Conservation (phyloP, 2,113 vertebrate genomes). For the Micromys minutus region DNA sequence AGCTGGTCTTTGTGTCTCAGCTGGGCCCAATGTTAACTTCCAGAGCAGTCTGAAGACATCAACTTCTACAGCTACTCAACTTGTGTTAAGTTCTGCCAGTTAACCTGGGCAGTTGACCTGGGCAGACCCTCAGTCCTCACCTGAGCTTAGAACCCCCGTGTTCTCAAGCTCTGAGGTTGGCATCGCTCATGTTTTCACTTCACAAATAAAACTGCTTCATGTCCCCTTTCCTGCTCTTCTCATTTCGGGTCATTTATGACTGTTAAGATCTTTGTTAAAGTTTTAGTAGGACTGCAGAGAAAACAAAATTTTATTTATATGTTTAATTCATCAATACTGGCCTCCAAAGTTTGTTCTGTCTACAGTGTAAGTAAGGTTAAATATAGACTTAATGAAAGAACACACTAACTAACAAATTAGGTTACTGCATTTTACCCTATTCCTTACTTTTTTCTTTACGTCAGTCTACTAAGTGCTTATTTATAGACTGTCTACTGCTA, state of each 20-base stretch:
- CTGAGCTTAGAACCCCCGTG: background rate
- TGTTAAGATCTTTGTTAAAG: background rate
- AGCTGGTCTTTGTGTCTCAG: background rate
- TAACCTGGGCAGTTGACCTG: background rate
- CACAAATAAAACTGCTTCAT: background rate
- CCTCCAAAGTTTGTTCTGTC: background rate
- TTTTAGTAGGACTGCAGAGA: background rate
- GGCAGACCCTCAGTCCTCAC: background rate
- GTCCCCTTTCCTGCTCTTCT: background rate
- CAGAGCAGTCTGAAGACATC: background rate
- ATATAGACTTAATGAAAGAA: background rate
- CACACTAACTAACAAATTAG: slow-evolving; percentile 9
- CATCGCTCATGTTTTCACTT: background rate
- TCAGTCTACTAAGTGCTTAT: slow-evolving; percentile 12
- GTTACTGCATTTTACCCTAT: slow-evolving; percentile 19
- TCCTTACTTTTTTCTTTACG: background rate
- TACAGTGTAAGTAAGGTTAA: background rate
- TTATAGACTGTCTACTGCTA: slow-evolving; percentile 23
- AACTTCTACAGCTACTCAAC: background rate
- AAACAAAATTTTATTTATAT: slow-evolving; percentile 1
- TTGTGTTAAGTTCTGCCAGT: background rate
- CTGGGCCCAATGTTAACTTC: background rate
- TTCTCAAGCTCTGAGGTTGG: background rate
- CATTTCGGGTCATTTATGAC: background rate
- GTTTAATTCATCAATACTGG: background rate